A percentile compares a stretch with the other conserved stretches of the same genome.
Conservation (phyloP, 2,888 invertebrate species). For the Hyposoter dolosus region DNA sequence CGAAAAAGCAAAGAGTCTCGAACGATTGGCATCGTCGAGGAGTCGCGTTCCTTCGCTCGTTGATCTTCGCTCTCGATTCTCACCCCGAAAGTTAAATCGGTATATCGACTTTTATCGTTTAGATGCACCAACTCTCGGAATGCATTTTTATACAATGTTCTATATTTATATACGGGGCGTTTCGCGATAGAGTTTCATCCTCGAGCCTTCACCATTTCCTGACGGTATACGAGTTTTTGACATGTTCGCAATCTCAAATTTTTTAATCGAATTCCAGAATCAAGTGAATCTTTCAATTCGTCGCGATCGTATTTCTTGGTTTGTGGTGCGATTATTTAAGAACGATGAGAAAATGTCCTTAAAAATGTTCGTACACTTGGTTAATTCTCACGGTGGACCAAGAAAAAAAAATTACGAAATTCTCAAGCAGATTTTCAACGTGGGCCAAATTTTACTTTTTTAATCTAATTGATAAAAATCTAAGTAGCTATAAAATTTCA, state of each 20-base stretch:
- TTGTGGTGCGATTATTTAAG: too few relatives aligned
- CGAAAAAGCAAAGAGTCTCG: constrained; percentile 52
- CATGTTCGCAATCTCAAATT: background rate
- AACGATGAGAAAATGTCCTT: too few relatives aligned
- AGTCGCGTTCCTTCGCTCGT: constrained; percentile 69
- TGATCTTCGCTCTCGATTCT: constrained; percentile 69
- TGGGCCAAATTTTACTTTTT: too few relatives aligned
- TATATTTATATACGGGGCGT: constrained; percentile 2
- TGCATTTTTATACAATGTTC: constrained; percentile 28
- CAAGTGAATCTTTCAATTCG: too few relatives aligned
- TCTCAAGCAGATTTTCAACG: too few relatives aligned
- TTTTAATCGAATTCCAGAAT: too few relatives aligned
- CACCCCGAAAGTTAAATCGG: constrained; percentile 78
- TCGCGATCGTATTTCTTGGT: too few relatives aligned
- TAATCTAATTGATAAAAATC: too few relatives aligned
- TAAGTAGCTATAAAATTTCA: too few relatives aligned
- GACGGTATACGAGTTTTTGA: background rate
- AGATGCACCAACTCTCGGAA: constrained; percentile 53
- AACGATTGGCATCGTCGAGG: constrained; percentile 64
- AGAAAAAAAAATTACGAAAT: too few relatives aligned
- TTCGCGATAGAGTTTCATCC: background rate
- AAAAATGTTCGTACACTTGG: too few relatives aligned
- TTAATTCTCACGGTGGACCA: too few relatives aligned
- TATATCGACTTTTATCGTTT: constrained; percentile 71
- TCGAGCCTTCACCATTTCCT: background rate